These are phyloP conservation scores for Acanthosepion esculentum DNA, from an alignment of 2,888 invertebrate species.

Conservation along the genomic window DNA sequence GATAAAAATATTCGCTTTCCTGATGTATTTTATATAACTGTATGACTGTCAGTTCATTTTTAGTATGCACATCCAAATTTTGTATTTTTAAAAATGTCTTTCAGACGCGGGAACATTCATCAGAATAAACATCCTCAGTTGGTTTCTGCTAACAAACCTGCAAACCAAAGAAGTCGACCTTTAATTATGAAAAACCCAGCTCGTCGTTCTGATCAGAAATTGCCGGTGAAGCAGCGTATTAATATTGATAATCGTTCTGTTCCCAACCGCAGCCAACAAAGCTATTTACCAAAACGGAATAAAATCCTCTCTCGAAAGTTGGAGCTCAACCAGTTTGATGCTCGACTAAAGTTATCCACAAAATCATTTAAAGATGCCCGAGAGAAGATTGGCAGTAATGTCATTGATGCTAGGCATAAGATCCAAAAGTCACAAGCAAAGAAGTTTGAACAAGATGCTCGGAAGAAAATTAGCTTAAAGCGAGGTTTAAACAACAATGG, in stretches of 20 bases:
- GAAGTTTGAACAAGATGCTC: constrained; percentile 62
- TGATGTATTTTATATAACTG: too few relatives aligned
- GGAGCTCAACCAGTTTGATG: constrained; percentile 51
- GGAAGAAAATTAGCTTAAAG: constrained; percentile 49
- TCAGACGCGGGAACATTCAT: background rate
- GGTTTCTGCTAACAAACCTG: background rate
- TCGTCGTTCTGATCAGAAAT: background rate
- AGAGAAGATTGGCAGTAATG: constrained; percentile 47
- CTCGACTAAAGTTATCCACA: constrained; percentile 51
- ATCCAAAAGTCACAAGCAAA: constrained; percentile 55
- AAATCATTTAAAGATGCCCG: constrained; percentile 46
- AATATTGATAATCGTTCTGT: background rate
- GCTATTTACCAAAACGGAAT: background rate
- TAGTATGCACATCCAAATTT: background rate
- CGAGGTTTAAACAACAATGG: background rate
- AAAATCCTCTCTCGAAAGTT: background rate
- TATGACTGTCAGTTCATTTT: too few relatives aligned
- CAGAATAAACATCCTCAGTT: background rate
- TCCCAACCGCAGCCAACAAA: background rate
- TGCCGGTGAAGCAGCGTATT: background rate
- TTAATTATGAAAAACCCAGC: background rate
- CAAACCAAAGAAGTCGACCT: background rate
- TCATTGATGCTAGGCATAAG: constrained; percentile 55
- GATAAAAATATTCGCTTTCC: too few relatives aligned
- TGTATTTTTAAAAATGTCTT: background rate